These are phyloP conservation scores for Aphidius ervi DNA, from an alignment of 1,140 invertebrate species.

Conservation along the genomic window DNA sequence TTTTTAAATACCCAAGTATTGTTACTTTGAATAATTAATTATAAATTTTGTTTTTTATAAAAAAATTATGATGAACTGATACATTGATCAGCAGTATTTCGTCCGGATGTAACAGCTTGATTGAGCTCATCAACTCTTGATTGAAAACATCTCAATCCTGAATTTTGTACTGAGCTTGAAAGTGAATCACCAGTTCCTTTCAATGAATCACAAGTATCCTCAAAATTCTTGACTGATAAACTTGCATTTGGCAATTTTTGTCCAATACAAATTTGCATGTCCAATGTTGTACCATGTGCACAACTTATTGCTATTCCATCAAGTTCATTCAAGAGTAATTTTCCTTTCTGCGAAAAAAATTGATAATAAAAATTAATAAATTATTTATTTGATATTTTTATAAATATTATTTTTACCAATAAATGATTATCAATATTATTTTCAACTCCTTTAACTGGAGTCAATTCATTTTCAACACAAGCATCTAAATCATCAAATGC, in stretches of 20 bases:
- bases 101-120: background rate
- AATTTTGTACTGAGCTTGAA: background rate
- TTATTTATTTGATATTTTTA: background rate
- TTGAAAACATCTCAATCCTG: conserved; percentile 4
- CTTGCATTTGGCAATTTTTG: conserved; percentile 8
- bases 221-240: conserved; percentile 5
- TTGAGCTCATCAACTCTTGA: conserved; percentile 1
- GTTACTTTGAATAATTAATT: no score
- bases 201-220: background rate
- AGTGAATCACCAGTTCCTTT: conserved; percentile 5
- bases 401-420: background rate
- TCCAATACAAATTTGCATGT: background rate
- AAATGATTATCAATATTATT: conserved; percentile 11
- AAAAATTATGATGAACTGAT: background rate
- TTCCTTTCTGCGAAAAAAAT: conserved; percentile 1
- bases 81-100: background rate
- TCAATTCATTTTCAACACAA: conserved; percentile 6
- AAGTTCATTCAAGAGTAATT: conserved; percentile 1
- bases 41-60: no score
- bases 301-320: conserved; percentile 13
- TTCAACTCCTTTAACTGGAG: background rate
- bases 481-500: conserved; percentile 7
- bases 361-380: background rate
- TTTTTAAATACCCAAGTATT: no score
- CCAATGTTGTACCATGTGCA: background rate